Conservation (phyloP, 2,113 vertebrate species). For the Pangasianodon hypophthalmus region DNA sequence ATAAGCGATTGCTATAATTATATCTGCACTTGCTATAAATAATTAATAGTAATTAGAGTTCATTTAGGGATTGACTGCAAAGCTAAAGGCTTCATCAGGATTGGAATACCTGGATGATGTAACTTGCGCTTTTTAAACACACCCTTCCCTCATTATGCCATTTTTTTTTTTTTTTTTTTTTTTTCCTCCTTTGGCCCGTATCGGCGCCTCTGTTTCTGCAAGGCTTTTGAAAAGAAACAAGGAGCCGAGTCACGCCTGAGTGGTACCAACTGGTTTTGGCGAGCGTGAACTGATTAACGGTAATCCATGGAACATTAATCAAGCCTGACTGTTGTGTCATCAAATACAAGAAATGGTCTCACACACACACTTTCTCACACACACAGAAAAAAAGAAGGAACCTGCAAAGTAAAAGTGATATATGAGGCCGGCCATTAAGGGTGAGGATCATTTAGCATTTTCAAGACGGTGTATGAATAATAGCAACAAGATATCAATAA, state of each 20-base stretch:
- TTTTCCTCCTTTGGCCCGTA: neutral
- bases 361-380: neutral
- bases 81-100: neutral
- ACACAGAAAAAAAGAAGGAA: neutral
- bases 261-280: constrained; percentile 11
- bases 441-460: constrained; percentile 25
- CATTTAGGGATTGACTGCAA: neutral
- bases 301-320: constrained; percentile 35
- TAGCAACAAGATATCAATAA: constrained; percentile 15
- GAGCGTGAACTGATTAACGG: constrained; percentile 20
- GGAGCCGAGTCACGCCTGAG: constrained; percentile 2
- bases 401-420: constrained; percentile 11
- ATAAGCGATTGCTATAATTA: neutral
- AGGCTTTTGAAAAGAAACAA: constrained; percentile 37
- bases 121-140: neutral
- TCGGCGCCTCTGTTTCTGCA: neutral
- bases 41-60: neutral
- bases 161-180: neutral
- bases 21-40: neutral
- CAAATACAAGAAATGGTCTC: constrained; percentile 11
- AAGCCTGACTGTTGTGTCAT: constrained; percentile 13
- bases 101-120: neutral
- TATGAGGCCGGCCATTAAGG: constrained; percentile 16
- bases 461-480: neutral
- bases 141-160: neutral